Base-by-base conservation (phyloP, 1,140 invertebrate genomes). In the Drosophila pallidifrons region DNA sequence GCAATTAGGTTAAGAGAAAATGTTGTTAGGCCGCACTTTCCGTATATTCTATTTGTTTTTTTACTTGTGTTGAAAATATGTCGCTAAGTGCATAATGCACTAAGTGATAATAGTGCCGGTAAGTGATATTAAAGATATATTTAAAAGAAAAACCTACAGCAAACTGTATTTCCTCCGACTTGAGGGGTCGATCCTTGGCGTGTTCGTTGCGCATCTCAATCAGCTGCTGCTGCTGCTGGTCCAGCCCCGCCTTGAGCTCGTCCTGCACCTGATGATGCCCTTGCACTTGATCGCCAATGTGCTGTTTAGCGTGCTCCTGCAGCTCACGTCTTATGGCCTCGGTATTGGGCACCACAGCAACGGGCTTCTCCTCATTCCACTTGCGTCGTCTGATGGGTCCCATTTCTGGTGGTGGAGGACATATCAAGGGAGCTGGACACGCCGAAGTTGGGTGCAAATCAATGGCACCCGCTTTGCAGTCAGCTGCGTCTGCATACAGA, bases 371-470 rank as follows among this genome's bases (percentile, higher is more conserved):
- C 3, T 67, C 52, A 46, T n/a, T 46, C 11, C 35, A 58, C 49
- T 72, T 78, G 15, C 49, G 69, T 0, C 79, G 13, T 0, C 71
- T 55, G 11, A 66, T 64, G 5, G 69, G 64, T 0, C 38, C 77
- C 13, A 76, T 72, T 1, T 89, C 83, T 5, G 49, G 43, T 0
- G 65, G 68, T 8, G 76, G 60, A 0, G 83, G 68, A 46, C 85
- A 89, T 1, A 89, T 64, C 11, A 83, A 6, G 1, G 86, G 85
- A 4, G 81, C 86, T 5, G 85, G 85, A 38, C 85, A 89, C 4
- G 59, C 68, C 0, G 77, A 59, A 0, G 64, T 70, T 1, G 85
- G 70, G 32, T 81, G 77, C 2, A 88, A 28, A 10, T 88, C 75
- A 0, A 85, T 89, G 6, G 49, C 20, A 25, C 11, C 47, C n/a